These are phyloP conservation scores for Spicauda simplicius DNA, from an alignment of 2,888 invertebrate species.

Conservation along the genomic window DNA sequence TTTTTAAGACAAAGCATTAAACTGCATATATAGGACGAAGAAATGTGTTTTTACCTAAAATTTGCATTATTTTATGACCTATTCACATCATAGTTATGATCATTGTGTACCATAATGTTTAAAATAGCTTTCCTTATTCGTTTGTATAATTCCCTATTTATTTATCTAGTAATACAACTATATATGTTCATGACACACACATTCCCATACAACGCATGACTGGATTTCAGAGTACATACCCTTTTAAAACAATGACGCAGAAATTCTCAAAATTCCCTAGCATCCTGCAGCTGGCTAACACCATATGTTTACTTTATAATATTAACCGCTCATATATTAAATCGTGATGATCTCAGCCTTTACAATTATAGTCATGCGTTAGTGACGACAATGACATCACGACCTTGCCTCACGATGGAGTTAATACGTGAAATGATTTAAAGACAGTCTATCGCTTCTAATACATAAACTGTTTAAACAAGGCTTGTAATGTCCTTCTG, in stretches of 20 bases:
- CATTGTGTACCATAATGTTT: neutral
- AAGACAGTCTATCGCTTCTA: slow-evolving; percentile 13
- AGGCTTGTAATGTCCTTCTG: slow-evolving; percentile 2
- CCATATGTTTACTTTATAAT: slow-evolving; percentile 45
- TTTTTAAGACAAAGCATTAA: neutral
- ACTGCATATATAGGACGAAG: neutral
- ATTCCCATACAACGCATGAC: neutral
- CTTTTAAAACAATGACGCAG: slow-evolving; percentile 38
- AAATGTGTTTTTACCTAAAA: too few relatives aligned
- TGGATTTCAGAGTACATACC: neutral
- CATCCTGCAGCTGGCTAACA: slow-evolving; percentile 38
- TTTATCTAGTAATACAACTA: too few relatives aligned
- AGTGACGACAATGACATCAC: slow-evolving; percentile 73
- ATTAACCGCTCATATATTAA: slow-evolving; percentile 56
- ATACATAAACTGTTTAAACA: neutral
- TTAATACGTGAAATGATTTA: slow-evolving; percentile 37
- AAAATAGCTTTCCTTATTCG: neutral
- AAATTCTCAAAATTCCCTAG: slow-evolving; percentile 32
- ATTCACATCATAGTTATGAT: neutral
- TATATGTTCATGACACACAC: neutral
- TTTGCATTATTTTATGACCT: too few relatives aligned
- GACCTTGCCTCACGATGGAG: slow-evolving; percentile 51
- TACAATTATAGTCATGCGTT: slow-evolving; percentile 58
- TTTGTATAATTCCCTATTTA: too few relatives aligned
- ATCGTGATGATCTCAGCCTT: slow-evolving; percentile 70